Percentiles rank a stretch among this genome's conserved stretches.
phyloP scores from a whole-genome alignment of 1,140 invertebrate species.

The Drosophila obscura region DNA sequence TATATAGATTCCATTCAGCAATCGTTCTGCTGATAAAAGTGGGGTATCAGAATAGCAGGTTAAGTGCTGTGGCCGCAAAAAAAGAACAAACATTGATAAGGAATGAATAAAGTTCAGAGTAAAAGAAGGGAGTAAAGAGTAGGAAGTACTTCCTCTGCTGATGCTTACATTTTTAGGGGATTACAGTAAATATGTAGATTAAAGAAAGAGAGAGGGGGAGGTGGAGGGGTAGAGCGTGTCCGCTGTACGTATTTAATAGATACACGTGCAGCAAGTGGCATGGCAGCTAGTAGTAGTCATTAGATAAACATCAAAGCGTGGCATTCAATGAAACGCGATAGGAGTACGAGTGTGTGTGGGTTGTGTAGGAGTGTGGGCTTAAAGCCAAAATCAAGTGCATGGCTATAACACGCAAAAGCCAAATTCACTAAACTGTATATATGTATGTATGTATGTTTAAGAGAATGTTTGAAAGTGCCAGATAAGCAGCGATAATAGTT shows the following conservation, averaged over 20 bases:
- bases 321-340: constrained; percentile 40
- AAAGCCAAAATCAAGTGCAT: constrained; percentile 61
- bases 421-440: constrained; percentile 43
- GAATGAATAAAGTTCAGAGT: too few species aligned
- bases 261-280: constrained; percentile 25
- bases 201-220: background rate
- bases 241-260: constrained; percentile 25
- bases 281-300: constrained; percentile 12
- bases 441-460: constrained; percentile 36
- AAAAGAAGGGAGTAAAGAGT: background rate
- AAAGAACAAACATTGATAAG: constrained; percentile 33
- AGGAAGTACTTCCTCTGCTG: background rate
- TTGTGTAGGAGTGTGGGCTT: background rate
- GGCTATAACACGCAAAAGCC: constrained; percentile 52
- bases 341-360: background rate
- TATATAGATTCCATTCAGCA: background rate
- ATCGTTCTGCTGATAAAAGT: constrained; percentile 36
- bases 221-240: background rate
- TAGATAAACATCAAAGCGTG: constrained; percentile 49
- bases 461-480: constrained; percentile 37
- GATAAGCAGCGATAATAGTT: background rate
- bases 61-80: background rate
- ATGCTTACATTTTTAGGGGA: constrained; percentile 42
- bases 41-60: constrained; percentile 4
- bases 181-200: constrained; percentile 26